A percentile compares a stretch with the other conserved stretches of the same genome.
These are phyloP conservation scores for Ommatoiulus sabulosus DNA, from an alignment of 2,888 invertebrate species.

Conservation along the genomic window DNA sequence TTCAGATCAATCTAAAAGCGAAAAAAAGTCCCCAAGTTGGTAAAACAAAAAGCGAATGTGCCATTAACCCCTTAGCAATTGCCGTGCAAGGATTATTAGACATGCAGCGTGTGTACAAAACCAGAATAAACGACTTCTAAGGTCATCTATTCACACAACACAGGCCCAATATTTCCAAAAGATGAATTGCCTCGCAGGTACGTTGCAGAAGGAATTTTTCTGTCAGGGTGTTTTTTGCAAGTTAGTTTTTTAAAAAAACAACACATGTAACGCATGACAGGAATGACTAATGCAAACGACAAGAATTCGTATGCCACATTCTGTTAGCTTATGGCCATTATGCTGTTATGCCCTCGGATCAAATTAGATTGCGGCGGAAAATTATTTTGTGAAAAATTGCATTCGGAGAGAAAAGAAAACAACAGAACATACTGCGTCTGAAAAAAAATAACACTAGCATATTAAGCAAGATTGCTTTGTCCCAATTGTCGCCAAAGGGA, in stretches of 20 bases:
- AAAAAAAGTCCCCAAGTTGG: background rate
- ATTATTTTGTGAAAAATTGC: background rate
- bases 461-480: too few relatives aligned
- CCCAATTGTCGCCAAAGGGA: too few relatives aligned
- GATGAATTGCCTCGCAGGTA: background rate
- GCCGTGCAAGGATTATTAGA: background rate
- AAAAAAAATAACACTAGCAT: too few relatives aligned
- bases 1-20: background rate
- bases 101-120: conserved; percentile 8
- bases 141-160: background rate
- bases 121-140: background rate
- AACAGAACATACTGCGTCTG: too few relatives aligned
- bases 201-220: background rate
- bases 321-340: background rate
- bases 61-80: background rate
- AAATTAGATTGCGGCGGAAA: background rate
- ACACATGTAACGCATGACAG: background rate
- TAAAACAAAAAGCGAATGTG: background rate
- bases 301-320: background rate
- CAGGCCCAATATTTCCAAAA: background rate
- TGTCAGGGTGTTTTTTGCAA: background rate
- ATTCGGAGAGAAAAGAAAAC: background rate
- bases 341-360: background rate
- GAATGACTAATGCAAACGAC: background rate
- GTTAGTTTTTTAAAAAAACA: background rate